Evolutionary conservation across 2,113 vertebrate genomes (phyloP).

Genomic region (Lophochroa leadbeateri): DNA sequence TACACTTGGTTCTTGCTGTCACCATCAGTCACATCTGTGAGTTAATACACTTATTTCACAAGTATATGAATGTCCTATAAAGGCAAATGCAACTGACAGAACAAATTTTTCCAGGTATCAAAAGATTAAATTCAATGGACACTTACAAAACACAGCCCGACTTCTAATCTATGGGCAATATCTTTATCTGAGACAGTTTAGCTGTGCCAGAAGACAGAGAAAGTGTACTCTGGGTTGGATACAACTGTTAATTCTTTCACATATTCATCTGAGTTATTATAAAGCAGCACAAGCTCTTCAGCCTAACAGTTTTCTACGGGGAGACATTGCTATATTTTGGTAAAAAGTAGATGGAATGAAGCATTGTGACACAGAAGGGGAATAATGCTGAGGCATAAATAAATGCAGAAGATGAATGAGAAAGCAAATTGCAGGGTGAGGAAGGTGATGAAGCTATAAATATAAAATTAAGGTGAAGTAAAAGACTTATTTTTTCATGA

Average conservation of each 20-base stretch:
- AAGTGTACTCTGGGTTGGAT: not conserved
- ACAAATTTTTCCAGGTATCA: not conserved
- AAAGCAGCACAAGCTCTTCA: not conserved
- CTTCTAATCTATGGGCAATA: not conserved
- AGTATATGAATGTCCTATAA: not conserved
- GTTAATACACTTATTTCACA: not conserved
- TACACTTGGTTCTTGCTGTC: not conserved
- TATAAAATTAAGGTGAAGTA: not conserved
- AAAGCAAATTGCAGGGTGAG: not conserved
- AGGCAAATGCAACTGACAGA: not conserved
- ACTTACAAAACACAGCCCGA: not conserved
- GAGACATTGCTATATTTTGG: not conserved
- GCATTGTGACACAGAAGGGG: not conserved
- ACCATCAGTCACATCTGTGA: not conserved
- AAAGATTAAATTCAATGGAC: not conserved
- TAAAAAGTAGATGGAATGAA: not conserved
- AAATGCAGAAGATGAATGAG: not conserved
- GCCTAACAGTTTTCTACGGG: not conserved
- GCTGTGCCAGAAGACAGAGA: not conserved
- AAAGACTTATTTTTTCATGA: not conserved
- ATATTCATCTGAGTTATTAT: not conserved
- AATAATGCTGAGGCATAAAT: not conserved
- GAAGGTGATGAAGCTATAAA: not conserved
- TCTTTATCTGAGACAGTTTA: not conserved
- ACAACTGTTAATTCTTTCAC: not conserved